These are phyloP conservation scores for Drosophila subpulchrella DNA, from an alignment of 1,140 invertebrate species.

Conservation along the genomic window DNA sequence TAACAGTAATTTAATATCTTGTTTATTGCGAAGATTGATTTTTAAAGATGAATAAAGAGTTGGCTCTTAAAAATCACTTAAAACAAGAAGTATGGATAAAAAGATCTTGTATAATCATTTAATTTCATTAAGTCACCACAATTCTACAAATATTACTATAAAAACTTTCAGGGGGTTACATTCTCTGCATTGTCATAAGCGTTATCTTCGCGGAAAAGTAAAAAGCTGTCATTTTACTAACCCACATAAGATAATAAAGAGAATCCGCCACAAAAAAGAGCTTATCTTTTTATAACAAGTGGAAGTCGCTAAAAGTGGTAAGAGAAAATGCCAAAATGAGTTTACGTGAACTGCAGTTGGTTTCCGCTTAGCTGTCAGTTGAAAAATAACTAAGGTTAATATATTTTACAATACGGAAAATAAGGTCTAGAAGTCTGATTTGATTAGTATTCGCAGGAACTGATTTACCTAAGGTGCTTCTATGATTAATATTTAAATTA, in stretches of 20 bases:
- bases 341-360: not conserved
- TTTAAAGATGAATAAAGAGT: too few species aligned
- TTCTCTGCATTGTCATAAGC: not conserved
- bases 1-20: not conserved
- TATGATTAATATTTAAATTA: not conserved
- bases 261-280: not conserved
- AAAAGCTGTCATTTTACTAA: not conserved
- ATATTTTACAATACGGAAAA: too few species aligned
- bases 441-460: too few species aligned
- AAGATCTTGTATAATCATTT: too few species aligned
- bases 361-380: not conserved
- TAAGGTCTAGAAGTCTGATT: too few species aligned
- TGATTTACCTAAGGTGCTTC: too few species aligned
- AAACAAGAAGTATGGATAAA: too few species aligned
- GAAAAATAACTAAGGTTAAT: not conserved
- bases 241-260: not conserved
- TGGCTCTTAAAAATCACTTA: too few species aligned
- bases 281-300: not conserved
- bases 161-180: too few species aligned
- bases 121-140: too few species aligned
- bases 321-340: not conserved
- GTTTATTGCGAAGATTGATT: too few species aligned
- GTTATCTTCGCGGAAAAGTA: not conserved
- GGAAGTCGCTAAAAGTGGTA: not conserved
- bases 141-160: not conserved